Conservation (phyloP, 2,113 vertebrate species). For the Bettongia penicillata region DNA sequence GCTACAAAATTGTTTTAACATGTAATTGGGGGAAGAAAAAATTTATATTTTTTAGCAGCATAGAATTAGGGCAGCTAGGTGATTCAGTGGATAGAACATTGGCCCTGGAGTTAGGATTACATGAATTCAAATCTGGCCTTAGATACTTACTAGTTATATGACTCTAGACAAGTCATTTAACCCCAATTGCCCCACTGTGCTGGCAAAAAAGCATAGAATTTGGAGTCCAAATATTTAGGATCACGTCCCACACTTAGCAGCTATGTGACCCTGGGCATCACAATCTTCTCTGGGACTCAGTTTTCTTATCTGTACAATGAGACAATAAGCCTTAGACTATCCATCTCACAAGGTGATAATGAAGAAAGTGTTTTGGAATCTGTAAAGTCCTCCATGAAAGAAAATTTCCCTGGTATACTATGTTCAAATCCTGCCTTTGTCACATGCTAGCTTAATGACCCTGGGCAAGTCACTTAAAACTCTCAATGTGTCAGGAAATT, state of each 20-base stretch:
- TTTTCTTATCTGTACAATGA: slow-evolving; percentile 21
- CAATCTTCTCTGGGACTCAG: neutral
- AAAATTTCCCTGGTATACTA: neutral
- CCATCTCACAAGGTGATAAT: neutral
- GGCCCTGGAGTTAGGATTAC: no score
- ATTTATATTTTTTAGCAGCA: no score
- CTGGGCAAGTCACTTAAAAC: neutral
- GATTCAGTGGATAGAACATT: no score
- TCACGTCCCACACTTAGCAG: neutral
- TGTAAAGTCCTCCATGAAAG: neutral
- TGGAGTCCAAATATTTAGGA: neutral
- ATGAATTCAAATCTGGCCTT: no score
- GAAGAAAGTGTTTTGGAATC: neutral
- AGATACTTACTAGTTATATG: no score
- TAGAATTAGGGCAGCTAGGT: no score
- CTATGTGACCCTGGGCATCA: neutral
- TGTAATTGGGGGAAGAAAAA: no score
- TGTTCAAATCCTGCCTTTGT: neutral
- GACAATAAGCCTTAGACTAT: neutral
- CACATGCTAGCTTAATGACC: neutral
- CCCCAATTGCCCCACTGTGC: no score
- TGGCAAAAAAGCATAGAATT: neutral
- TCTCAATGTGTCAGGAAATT: neutral
- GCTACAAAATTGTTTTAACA: no score
- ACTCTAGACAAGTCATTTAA: no score